Conservation (phyloP, 2,797 vertebrate genomes). For the Neopelma chrysocephalum region DNA sequence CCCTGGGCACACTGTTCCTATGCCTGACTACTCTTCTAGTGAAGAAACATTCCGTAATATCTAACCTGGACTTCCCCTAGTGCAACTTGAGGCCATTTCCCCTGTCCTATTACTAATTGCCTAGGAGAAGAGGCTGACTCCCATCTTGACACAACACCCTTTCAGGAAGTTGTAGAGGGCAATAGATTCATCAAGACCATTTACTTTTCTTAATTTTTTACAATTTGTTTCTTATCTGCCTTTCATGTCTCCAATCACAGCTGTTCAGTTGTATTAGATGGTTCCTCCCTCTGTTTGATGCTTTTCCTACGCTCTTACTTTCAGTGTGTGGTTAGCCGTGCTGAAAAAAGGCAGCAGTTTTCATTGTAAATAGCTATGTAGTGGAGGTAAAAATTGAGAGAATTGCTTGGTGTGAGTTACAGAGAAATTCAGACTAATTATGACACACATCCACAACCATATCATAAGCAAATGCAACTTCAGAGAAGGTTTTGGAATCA, state of each 20-base stretch:
- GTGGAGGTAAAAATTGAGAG: not conserved
- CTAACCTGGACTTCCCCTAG: no score
- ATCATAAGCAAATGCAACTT: not conserved
- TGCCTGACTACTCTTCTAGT: not conserved
- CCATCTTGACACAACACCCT: no score
- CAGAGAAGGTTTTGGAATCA: not conserved
- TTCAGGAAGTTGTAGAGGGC: not conserved
- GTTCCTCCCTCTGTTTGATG: not conserved
- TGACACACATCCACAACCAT: not conserved
- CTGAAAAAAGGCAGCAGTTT: not conserved
- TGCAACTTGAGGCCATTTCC: not conserved
- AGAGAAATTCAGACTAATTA: not conserved
- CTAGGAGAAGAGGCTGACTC: rapidly evolving
- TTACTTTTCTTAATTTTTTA: not conserved
- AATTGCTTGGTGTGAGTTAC: not conserved
- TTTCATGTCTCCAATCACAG: not conserved
- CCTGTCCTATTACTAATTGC: not conserved
- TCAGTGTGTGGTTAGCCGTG: not conserved
- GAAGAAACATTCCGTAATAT: not conserved
- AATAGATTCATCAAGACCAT: not conserved
- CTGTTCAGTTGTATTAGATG: not conserved
- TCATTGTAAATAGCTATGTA: not conserved
- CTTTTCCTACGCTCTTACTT: not conserved
- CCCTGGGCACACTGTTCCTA: not conserved
- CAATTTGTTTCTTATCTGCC: not conserved